A percentile compares a stretch with the other conserved stretches of the same genome.
These are phyloP conservation scores for Phrynosoma platyrhinos DNA, from an alignment of 2,113 vertebrate species.

Conservation along the genomic window DNA sequence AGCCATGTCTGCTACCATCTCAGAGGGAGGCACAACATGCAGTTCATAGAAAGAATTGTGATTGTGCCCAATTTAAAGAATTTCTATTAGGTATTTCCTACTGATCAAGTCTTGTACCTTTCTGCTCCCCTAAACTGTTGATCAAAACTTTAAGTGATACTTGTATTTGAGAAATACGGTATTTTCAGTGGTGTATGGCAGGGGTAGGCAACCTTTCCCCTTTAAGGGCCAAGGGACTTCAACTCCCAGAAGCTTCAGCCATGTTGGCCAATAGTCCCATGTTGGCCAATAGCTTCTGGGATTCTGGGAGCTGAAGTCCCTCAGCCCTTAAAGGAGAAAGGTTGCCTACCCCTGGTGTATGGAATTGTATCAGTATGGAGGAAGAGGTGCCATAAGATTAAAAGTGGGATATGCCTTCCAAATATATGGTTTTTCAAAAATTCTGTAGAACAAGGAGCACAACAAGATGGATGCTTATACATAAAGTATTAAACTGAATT, in stretches of 20 bases:
- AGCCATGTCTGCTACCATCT: too few species aligned
- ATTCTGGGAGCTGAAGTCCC: too few species aligned
- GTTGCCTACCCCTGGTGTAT: too few species aligned
- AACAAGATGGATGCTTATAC: neutral
- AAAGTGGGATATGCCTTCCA: accelerated
- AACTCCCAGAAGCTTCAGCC: too few species aligned
- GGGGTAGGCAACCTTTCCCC: too few species aligned
- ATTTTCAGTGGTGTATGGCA: conserved; percentile 17
- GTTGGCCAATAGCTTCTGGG: too few species aligned
- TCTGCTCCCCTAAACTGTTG: accelerated
- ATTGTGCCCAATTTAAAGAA: neutral
- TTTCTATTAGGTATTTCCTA: neutral
- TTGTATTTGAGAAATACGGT: too few species aligned
- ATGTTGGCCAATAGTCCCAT: too few species aligned
- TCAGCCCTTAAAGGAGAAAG: too few species aligned
- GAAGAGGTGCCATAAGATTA: neutral
- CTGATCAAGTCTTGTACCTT: neutral
- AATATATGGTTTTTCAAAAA: accelerated
- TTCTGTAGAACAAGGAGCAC: accelerated
- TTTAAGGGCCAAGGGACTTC: too few species aligned
- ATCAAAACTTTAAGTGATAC: neutral
- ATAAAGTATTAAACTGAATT: neutral
- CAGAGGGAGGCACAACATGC: too few species aligned
- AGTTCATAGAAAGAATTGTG: neutral
- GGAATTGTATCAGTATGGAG: neutral